phyloP scores from a whole-genome alignment of 2,888 invertebrate genomes.

The Thereva unica region DNA sequence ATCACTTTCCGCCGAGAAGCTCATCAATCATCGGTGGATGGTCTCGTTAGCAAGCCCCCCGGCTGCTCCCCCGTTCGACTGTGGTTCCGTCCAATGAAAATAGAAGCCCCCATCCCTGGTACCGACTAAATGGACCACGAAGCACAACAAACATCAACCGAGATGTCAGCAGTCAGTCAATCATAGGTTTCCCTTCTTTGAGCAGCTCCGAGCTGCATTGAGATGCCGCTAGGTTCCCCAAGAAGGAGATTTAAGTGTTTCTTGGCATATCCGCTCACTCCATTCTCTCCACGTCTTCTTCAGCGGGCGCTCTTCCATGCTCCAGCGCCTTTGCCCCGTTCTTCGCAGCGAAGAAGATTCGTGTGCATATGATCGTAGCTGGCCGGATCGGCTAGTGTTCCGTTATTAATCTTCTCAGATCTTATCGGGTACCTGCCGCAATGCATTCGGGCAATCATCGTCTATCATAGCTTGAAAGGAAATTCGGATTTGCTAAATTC shows the following conservation, averaged over 20 bases:
- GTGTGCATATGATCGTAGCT: too few species aligned
- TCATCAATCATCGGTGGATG: constrained; percentile 29
- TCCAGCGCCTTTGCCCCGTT: constrained; percentile 13
- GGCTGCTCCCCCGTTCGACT: not conserved
- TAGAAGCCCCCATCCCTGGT: constrained; percentile 12
- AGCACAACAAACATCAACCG: constrained; percentile 29
- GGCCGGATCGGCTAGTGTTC: too few species aligned
- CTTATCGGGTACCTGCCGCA: too few species aligned
- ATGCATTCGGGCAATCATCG: too few species aligned
- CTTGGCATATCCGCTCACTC: constrained; percentile 30
- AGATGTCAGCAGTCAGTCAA: constrained; percentile 32
- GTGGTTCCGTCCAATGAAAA: not conserved
- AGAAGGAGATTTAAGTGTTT: constrained; percentile 18
- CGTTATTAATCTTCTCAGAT: too few species aligned
- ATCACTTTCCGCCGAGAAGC: constrained; percentile 31
- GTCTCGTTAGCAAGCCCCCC: constrained; percentile 18
- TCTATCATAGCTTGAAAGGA: too few species aligned
- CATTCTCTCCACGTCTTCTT: not conserved
- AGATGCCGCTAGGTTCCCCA: not conserved
- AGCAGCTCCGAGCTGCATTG: not conserved
- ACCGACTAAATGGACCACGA: constrained; percentile 27
- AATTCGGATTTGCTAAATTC: too few species aligned
- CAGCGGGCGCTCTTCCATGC: constrained; percentile 7
- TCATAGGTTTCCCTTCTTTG: constrained; percentile 23
- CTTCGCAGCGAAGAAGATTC: too few species aligned